Base-by-base conservation (phyloP, 2,888 invertebrate genomes). In the Empis stercorea region DNA sequence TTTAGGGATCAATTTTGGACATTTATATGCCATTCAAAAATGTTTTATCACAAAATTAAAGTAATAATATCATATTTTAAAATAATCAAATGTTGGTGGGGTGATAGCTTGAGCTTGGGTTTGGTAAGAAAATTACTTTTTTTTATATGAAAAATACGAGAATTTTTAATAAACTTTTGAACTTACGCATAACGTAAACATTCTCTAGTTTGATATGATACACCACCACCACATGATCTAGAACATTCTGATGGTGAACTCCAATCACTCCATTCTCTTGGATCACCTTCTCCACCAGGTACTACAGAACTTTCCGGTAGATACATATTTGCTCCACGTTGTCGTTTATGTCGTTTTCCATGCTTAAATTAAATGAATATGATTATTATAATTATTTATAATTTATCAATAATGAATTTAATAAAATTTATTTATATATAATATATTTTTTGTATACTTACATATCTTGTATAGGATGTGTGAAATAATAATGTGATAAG, bases 201-300 rank as follows among this genome's bases (percentile, higher is more conserved):
- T 64, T 79, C 79, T 59, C 94, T 76, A 48, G 80, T 80, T 71
- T 93, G 91, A 59, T 78, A 81, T 52, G 89, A 81, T 17, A 95
- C 92, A 45, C 96, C 96, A 13, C 92, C 89, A 0, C 95, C 96
- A 63, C 96, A 97, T 16, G 87, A 79, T 52, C 92, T 75, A 5
- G 93, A 92, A 70, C 96, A 97, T 46, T 82, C 76, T 23, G 84
- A 81, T 44, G 86, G 83, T 38, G 79, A 74, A 11, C 85, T 83
- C 91, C 94, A 94, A 10, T 82, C 81, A 5, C 83, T 79, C 91
- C 91, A 91, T 49, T 76, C 76, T 9, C 47, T 55, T 13, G 81
- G 81, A 10, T 76, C 73, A 10, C 78, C 79, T 54, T 79, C 81
- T 4, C 81, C 81, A 16, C 76, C 80, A 30, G 84, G 84, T 51